Evolutionary conservation across 2,888 invertebrate species (phyloP).

Genomic region (Pimpla rufipes): DNA sequence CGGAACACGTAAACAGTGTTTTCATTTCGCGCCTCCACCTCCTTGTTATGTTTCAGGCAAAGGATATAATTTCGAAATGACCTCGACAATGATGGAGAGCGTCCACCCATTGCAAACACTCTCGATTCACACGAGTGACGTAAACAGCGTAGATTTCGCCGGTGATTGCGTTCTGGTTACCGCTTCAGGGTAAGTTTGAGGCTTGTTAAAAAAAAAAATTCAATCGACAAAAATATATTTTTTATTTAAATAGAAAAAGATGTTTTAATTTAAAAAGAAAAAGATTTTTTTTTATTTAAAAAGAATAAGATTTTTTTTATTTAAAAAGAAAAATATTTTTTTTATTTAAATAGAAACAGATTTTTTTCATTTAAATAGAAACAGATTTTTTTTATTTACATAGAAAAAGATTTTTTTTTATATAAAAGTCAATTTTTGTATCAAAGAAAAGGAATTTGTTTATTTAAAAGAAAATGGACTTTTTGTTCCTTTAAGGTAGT

Average conservation of each 20-base stretch:
- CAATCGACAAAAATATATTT: not conserved
- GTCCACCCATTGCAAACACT: conserved; percentile 86
- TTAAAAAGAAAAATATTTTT: no score
- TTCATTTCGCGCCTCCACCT: not conserved
- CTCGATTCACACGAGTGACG: conserved; percentile 87
- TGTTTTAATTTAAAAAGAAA: not conserved
- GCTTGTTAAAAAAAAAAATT: no score
- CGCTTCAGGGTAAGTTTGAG: conserved; percentile 88
- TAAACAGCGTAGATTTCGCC: conserved; percentile 89
- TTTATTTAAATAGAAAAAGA: conserved; percentile 11
- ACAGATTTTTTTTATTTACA: no score
- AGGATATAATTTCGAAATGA: conserved; percentile 44
- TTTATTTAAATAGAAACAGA: no score
- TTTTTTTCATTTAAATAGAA: no score
- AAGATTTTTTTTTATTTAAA: not conserved
- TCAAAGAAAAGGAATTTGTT: no score
- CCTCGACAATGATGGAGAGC: conserved; percentile 65
- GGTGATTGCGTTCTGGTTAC: conserved; percentile 87
- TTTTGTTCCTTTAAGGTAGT: no score
- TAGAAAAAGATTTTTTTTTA: no score
- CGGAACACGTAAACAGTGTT: not conserved
- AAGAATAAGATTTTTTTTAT: no score
- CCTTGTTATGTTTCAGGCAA: conserved; percentile 22
- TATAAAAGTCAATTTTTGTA: no score
- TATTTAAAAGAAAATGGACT: no score